Evolutionary conservation across 2,113 vertebrate genomes (phyloP).

Genomic region (Saccopteryx leptura): DNA sequence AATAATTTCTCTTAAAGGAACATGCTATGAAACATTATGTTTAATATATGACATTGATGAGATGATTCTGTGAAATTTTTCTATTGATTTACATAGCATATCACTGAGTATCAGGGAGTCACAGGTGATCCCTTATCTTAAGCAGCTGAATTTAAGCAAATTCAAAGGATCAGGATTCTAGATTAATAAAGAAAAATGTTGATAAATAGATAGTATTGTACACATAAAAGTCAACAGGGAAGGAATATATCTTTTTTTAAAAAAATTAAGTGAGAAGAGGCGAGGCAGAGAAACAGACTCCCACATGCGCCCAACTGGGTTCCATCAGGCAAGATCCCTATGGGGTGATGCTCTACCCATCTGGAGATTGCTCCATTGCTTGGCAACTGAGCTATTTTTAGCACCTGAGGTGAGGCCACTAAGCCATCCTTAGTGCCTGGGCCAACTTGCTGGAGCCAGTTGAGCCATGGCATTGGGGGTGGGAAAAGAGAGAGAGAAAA

Average conservation of each 20-base stretch:
- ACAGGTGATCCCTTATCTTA: neutral
- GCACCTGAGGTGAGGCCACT: no score
- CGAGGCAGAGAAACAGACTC: no score
- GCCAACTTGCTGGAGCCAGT: no score
- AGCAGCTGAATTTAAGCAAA: neutral
- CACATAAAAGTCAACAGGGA: neutral
- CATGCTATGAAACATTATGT: neutral
- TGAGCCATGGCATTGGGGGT: no score
- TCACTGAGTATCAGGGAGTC: neutral
- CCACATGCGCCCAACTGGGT: no score
- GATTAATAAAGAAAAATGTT: constrained; percentile 7
- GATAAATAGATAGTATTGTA: neutral
- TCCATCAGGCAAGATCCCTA: no score
- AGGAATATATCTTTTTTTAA: neutral
- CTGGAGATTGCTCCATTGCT: no score
- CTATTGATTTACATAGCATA: neutral
- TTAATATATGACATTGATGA: neutral
- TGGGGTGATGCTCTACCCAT: no score
- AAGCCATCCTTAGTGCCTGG: no score
- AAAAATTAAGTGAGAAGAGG: no score
- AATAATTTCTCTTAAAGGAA: neutral
- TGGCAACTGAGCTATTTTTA: no score
- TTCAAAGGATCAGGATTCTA: neutral
- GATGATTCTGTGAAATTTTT: neutral
- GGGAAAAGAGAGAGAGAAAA: no score